Evolutionary conservation across 2,113 vertebrate genomes (phyloP), one percentile per base, ranked within the genome.

Genomic region (Rhodinocichla rosea): DNA sequence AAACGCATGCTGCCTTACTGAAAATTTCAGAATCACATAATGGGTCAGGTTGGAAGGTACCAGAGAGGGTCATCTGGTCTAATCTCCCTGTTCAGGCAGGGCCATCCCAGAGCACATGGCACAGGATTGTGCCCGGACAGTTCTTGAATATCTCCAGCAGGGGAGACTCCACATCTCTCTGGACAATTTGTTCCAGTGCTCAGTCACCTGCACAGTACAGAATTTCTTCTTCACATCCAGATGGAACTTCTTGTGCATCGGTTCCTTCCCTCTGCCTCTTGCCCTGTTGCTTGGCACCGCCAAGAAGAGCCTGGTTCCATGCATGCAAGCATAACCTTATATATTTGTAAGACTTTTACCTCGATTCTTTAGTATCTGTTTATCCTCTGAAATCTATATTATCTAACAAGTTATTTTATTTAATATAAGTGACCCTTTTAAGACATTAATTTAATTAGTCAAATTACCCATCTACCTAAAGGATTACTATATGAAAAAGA

Each of bases 61-160:
- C 28, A 18, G n/a, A 42, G 17, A 2, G 14, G 5, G 4, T 13
- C n/a, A 19, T 15, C 55, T 27, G 21, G 1, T 76, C 32, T 55
- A 27, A 10, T 10, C 21, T 24, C 18, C 7, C 47, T 42, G 26
- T 18, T 33, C 63, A 42, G 17, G 14, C 42, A 42, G 14, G 14
- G 13, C 15, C 21, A 32, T 13, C 40, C 30, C 40, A 68, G 37
- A 67, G 37, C 19, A n/a, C 15, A 16, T 1, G 2, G 45, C 14
- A 22, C 18, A 42, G 9, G 22, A 18, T 5, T 42, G 26, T 6
- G 11, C 23, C 10, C 56, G 39, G 55, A 6, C 0, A 3, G 24
- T 23, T 62, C 13, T 40, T 42, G 14, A 49, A 10, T 35, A 40
- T 13, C 15, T 56, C 15, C 32, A 13, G 3, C 32, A 35, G 19